These are phyloP conservation scores for Adrianichthys oophorus DNA, from an alignment of 2,797 vertebrate genomes.

Conservation along the genomic window DNA sequence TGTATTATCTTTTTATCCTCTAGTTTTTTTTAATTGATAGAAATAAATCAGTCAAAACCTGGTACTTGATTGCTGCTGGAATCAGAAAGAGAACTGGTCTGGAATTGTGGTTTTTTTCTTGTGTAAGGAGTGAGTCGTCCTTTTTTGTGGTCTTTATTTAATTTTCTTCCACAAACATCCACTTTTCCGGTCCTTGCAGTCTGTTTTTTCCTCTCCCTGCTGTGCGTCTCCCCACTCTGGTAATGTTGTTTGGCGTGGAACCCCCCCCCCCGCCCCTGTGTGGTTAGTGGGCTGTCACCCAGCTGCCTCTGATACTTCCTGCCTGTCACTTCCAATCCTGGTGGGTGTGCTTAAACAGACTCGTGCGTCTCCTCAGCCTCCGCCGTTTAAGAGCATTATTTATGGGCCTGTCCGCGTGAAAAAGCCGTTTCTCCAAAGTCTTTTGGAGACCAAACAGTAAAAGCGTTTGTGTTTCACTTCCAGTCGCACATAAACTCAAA, in stretches of 20 bases:
- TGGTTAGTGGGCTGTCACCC: slow-evolving; percentile 71
- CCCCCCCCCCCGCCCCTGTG: slow-evolving; percentile 53
- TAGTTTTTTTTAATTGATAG: too few species aligned
- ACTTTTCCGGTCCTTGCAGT: not conserved
- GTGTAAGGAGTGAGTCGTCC: slow-evolving; percentile 9
- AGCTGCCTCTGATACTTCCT: slow-evolving; percentile 75
- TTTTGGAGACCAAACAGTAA: slow-evolving; percentile 18
- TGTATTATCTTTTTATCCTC: too few species aligned
- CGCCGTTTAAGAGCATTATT: slow-evolving; percentile 35
- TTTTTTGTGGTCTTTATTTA: slow-evolving; percentile 5
- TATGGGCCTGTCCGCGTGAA: slow-evolving; percentile 26
- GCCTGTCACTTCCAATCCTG: slow-evolving; percentile 73
- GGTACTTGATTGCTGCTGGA: not conserved
- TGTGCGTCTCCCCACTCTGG: slow-evolving; percentile 40
- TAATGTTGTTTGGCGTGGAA: slow-evolving; percentile 52
- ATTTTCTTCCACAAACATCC: slow-evolving; percentile 10
- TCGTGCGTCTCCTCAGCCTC: slow-evolving; percentile 13
- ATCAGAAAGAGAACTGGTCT: not conserved
- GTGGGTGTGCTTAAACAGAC: slow-evolving; percentile 37
- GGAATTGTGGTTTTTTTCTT: slow-evolving; percentile 6
- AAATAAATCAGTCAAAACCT: too few species aligned
- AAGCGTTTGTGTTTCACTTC: slow-evolving; percentile 6
- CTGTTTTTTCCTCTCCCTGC: slow-evolving; percentile 2
- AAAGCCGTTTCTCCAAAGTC: slow-evolving; percentile 25
- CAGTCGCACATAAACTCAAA: too few species aligned